A percentile compares a stretch with the other conserved stretches of the same genome.
These are phyloP conservation scores for Carollia perspicillata DNA, from an alignment of 2,113 vertebrate species.

Conservation along the genomic window DNA sequence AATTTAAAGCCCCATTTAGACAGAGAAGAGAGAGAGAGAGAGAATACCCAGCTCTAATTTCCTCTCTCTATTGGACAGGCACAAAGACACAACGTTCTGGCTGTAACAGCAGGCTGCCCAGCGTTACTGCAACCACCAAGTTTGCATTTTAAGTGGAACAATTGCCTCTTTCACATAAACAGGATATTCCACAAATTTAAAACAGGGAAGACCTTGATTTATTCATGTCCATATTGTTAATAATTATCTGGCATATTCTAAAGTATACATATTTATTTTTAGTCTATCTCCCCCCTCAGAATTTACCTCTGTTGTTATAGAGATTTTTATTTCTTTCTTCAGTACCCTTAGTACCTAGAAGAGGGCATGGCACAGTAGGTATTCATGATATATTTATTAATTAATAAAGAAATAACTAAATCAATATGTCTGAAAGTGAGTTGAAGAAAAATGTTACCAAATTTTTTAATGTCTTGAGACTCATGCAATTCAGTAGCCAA, in stretches of 20 bases:
- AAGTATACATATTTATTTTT: neutral
- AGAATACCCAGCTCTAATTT: slow-evolving; percentile 53
- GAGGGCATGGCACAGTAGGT: neutral
- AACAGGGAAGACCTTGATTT: neutral
- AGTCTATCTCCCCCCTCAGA: neutral
- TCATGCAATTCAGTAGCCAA: neutral
- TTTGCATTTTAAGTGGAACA: slow-evolving; percentile 31
- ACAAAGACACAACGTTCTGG: slow-evolving; percentile 54
- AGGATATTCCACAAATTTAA: slow-evolving; percentile 31
- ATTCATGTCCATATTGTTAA: neutral
- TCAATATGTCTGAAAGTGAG: neutral
- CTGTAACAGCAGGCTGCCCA: slow-evolving; percentile 37
- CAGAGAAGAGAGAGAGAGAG: neutral
- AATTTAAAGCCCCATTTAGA: slow-evolving; percentile 55
- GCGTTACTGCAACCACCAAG: slow-evolving; percentile 35
- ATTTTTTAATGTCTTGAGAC: neutral
- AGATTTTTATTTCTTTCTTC: neutral
- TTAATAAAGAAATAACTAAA: neutral
- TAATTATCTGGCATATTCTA: neutral
- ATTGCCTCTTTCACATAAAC: slow-evolving; percentile 46
- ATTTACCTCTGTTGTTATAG: neutral
- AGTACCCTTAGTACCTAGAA: neutral
- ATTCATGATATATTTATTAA: neutral
- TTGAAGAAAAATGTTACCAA: neutral
- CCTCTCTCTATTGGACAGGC: slow-evolving; percentile 56